Evolutionary conservation across 2,888 invertebrate species (phyloP), one percentile per base, ranked within the genome.

Genomic region (Steinernema carpocapsae): DNA sequence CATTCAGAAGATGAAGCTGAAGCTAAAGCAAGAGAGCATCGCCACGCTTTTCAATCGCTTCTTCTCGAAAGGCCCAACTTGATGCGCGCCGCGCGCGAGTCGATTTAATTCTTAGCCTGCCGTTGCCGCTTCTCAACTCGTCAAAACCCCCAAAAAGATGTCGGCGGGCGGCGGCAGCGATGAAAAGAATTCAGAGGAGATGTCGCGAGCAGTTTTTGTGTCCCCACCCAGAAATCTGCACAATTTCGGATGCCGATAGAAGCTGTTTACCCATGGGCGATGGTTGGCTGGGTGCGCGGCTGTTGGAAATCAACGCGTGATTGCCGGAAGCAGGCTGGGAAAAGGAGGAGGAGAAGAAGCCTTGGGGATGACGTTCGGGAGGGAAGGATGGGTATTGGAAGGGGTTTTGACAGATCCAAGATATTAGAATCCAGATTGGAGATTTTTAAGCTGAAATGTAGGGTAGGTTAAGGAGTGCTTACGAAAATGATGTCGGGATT

Each of bases 1-100:
- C 56, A 52, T 46, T 46, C 26, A 74, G 59, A 45, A 59, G 75
- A 64, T 64, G 70, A 77, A 73, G 72, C 17, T 48, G 48, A 10
- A 17, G 48, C n/a, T 10, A 17, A 17, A 48, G 48, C 48, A 48
- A n/a, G n/a, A n/a, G n/a, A 6, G 48, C 48, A 19, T 4, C 14
- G 10, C 43, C 56, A 12, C 56, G 14, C 26, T 26, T 22, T 26
- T 56, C 26, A 56, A 56, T 22, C 56, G 56, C 14, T 12, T 6
- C n/a, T 26, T 14, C 56, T 14, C 56, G 56, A 22, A 26, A 48
- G 26, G 56, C 56, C 22, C 56, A 56, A 56, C 56, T 56, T 56
- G 56, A 56, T 56, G 56, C 56, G 56, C 56, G 43, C 43, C 43
- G 43, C 43, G 56, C 56, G 56, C 22, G 56, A 24, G 56, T 56